Evolutionary conservation across 2,797 vertebrate species (phyloP).

Genomic region (Scomberomorus guttatus): DNA sequence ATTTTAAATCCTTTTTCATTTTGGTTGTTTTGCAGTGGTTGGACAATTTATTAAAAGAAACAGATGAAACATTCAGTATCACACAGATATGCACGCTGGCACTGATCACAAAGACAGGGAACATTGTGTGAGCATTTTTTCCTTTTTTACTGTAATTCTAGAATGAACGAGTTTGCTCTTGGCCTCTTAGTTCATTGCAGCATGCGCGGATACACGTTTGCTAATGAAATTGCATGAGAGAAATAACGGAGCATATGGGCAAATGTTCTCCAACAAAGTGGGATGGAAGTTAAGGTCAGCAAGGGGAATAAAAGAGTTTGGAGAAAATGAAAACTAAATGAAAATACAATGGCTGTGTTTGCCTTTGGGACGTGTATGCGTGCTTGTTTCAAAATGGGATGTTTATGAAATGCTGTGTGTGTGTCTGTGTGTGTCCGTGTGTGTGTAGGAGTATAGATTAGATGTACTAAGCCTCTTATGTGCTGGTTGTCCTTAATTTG

Average conservation of each 20-base stretch:
- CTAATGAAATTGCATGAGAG: constrained; percentile 66
- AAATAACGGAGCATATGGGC: constrained; percentile 68
- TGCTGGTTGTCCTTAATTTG: constrained; percentile 86
- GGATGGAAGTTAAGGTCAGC: constrained; percentile 68
- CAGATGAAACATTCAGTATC: constrained; percentile 27
- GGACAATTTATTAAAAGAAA: not conserved
- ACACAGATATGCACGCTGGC: not conserved
- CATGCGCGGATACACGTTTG: constrained; percentile 12
- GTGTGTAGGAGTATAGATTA: constrained; percentile 81
- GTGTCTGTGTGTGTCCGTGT: constrained; percentile 43
- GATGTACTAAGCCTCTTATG: constrained; percentile 88
- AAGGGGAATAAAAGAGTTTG: constrained; percentile 73
- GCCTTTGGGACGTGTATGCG: constrained; percentile 70
- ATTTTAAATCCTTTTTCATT: constrained; percentile 40
- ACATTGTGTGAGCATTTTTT: not conserved
- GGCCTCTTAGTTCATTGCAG: constrained; percentile 39
- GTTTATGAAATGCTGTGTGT: constrained; percentile 75
- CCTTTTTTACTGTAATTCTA: not conserved
- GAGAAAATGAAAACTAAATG: constrained; percentile 81
- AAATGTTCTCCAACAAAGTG: constrained; percentile 58
- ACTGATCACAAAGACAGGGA: not conserved
- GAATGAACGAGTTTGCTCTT: constrained; percentile 29
- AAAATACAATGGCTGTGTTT: constrained; percentile 77
- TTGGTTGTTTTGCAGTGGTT: constrained; percentile 22
- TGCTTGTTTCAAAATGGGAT: constrained; percentile 75